These are phyloP conservation scores for Rhynchomys soricoides DNA, from an alignment of 2,113 vertebrate genomes.

Conservation along the genomic window DNA sequence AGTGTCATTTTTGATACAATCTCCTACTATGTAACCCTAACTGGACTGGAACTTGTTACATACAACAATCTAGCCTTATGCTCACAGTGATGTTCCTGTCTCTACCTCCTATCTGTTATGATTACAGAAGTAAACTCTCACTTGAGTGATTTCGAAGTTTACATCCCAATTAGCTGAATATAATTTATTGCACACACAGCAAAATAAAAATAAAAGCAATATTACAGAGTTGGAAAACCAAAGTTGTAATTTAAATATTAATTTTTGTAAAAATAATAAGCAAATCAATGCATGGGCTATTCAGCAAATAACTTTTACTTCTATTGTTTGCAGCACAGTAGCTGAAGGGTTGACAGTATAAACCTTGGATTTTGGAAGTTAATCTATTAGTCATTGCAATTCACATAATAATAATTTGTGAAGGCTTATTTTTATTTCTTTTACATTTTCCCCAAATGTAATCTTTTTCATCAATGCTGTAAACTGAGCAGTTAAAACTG, in stretches of 20 bases:
- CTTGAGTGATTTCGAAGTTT: not conserved
- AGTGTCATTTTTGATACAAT: not conserved
- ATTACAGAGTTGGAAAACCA: not conserved
- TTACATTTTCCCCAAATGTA: not conserved
- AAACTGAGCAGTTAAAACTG: not conserved
- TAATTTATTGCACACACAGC: not conserved
- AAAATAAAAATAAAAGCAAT: slow-evolving; percentile 44
- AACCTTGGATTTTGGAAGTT: not conserved
- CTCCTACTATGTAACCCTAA: not conserved
- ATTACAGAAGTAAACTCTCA: not conserved
- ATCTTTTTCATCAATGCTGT: not conserved
- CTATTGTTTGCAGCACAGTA: not conserved
- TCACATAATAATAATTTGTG: not conserved
- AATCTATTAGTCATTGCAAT: not conserved
- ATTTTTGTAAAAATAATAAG: not conserved
- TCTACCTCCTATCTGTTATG: not conserved
- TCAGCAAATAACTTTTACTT: slow-evolving; percentile 25
- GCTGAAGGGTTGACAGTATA: not conserved
- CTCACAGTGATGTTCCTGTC: not conserved
- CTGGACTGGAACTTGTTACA: not conserved
- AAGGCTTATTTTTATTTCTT: not conserved
- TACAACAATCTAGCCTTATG: no score
- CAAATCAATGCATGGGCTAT: not conserved
- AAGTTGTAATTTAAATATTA: not conserved
- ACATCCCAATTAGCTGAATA: not conserved